Evolutionary conservation across 23 tunicate genomes (phyloP).

Genomic region (Phallusia fumigata): DNA sequence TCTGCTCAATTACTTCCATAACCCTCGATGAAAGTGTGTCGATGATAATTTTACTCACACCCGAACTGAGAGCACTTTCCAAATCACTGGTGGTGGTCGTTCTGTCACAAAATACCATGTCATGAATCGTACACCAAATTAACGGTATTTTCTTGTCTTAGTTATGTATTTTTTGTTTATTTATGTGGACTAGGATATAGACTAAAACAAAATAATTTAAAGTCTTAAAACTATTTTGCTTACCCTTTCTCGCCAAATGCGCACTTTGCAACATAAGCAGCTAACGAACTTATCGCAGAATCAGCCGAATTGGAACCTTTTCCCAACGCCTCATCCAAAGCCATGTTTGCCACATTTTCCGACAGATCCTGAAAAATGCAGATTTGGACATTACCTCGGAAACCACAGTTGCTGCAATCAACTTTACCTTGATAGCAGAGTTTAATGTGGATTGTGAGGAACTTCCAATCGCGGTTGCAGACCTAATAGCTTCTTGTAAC

Average conservation of each 20-base stretch:
- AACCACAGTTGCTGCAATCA: neutral
- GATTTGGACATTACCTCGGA: neutral
- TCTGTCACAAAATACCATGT: neutral
- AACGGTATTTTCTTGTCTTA: too few species aligned
- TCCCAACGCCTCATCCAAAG: constrained; percentile 7
- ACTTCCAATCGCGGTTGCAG: constrained; percentile 15
- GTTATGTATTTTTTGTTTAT: too few species aligned
- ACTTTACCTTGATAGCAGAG: constrained; percentile 35
- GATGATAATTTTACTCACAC: constrained; percentile 46
- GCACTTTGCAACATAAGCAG: neutral
- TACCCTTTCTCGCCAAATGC: neutral
- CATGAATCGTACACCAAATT: too few species aligned
- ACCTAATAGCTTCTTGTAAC: neutral
- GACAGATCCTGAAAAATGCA: neutral
- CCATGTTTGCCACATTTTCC: constrained; percentile 1
- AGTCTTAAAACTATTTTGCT: neutral
- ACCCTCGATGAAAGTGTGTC: constrained; percentile 45
- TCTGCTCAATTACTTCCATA: constrained; percentile 4
- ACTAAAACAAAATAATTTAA: too few species aligned
- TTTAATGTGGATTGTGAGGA: constrained; percentile 27
- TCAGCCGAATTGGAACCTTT: neutral
- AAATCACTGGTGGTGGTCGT: constrained; percentile 7
- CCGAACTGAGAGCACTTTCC: constrained; percentile 53
- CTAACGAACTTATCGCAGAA: neutral
- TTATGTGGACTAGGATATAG: too few species aligned